Evolutionary conservation across 2,888 invertebrate genomes (phyloP).

Genomic region (Amaurobius ferox): DNA sequence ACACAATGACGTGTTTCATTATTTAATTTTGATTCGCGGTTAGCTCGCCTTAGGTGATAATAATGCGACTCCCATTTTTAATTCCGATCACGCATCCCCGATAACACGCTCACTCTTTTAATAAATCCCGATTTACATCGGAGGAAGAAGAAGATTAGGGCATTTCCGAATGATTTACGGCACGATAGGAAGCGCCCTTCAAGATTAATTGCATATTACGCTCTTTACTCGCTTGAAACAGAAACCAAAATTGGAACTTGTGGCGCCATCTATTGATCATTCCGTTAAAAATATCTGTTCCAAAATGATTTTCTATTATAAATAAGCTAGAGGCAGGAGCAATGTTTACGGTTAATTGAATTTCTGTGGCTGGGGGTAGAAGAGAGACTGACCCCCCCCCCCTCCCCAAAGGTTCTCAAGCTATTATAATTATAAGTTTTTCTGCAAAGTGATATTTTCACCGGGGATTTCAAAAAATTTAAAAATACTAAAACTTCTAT

Average conservation of each 20-base stretch:
- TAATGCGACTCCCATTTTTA: conserved; percentile 54
- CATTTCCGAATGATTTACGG: conserved; percentile 68
- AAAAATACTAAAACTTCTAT: too few relatives aligned
- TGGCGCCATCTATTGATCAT: background rate
- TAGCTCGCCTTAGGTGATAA: conserved; percentile 49
- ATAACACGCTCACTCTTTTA: conserved; percentile 69
- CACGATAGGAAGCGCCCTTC: conserved; percentile 45
- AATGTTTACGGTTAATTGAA: too few relatives aligned
- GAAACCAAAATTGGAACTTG: background rate
- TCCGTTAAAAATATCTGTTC: too few relatives aligned
- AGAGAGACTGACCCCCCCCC: too few relatives aligned
- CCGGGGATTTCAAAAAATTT: too few relatives aligned
- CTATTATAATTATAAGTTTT: too few relatives aligned
- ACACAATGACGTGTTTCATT: conserved; percentile 35
- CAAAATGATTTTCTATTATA: too few relatives aligned
- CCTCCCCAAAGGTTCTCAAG: too few relatives aligned
- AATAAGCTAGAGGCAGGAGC: too few relatives aligned
- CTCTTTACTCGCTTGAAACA: background rate
- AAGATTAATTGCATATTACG: conserved; percentile 35
- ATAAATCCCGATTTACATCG: conserved; percentile 70
- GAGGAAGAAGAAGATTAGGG: conserved; percentile 63
- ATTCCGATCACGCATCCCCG: conserved; percentile 63
- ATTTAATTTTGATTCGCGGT: conserved; percentile 58
- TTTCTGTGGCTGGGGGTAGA: too few relatives aligned
- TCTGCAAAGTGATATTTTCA: too few relatives aligned